These are phyloP conservation scores for Peromyscus leucopus DNA, from an alignment of 2,113 vertebrate genomes.

Conservation along the genomic window DNA sequence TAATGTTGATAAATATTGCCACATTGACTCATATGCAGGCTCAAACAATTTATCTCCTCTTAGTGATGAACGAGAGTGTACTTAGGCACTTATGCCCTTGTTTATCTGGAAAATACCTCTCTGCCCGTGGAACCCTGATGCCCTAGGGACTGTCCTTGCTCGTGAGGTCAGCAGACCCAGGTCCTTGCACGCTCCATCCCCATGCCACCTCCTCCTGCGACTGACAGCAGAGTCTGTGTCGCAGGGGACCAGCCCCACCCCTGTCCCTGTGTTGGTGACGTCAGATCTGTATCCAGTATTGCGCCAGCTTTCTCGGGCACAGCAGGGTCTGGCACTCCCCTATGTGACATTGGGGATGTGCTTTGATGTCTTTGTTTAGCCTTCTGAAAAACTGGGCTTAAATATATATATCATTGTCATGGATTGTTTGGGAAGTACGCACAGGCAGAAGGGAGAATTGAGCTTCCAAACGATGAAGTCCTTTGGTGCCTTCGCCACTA, in stretches of 20 bases:
- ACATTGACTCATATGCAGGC: not conserved
- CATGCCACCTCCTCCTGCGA: not conserved
- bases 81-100: not conserved
- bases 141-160: not conserved
- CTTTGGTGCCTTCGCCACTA: not conserved
- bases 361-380: not conserved
- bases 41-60: not conserved
- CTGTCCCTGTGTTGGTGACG: rapidly evolving
- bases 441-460: not conserved
- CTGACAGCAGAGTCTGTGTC: not conserved
- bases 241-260: rapidly evolving
- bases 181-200: rapidly evolving
- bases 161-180: not conserved
- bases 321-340: not conserved
- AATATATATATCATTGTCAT: not conserved
- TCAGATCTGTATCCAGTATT: not conserved
- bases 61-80: not conserved
- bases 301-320: not conserved
- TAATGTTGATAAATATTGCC: constrained; percentile 34
- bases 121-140: not conserved
- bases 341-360: not conserved
- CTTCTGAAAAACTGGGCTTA: not conserved
- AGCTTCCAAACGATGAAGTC: rapidly evolving
- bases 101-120: constrained; percentile 30
- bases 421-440: not conserved